Evolutionary conservation across 2,888 invertebrate species (phyloP).

Genomic region (Tribolium freemani): DNA sequence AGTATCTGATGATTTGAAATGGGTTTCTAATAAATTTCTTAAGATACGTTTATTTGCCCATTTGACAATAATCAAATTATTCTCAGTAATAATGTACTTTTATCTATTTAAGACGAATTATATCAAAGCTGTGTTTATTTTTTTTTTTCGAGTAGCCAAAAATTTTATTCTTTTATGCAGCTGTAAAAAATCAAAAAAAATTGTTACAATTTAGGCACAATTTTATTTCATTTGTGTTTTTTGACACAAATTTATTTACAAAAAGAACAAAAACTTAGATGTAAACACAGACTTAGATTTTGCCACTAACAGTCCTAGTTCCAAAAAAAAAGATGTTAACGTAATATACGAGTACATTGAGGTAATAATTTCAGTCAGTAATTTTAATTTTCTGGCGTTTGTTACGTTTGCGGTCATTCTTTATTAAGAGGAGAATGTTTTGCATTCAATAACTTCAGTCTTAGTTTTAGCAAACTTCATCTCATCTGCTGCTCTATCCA

Average conservation of each 20-base stretch:
- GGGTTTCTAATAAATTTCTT: slow-evolving; percentile 8
- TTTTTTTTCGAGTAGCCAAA: neutral
- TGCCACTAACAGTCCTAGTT: too few relatives aligned
- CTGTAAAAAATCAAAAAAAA: too few relatives aligned
- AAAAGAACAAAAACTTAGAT: too few relatives aligned
- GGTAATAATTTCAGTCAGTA: neutral
- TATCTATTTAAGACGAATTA: slow-evolving; percentile 18
- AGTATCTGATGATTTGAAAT: slow-evolving; percentile 4
- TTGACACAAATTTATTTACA: too few relatives aligned
- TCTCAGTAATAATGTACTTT: slow-evolving; percentile 12
- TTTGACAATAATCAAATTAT: slow-evolving; percentile 2
- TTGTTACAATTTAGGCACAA: neutral
- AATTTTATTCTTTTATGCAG: neutral
- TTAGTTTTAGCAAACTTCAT: neutral
- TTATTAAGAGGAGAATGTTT: neutral
- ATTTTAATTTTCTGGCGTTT: neutral
- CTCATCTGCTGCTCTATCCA: slow-evolving; percentile 71
- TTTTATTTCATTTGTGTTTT: too few relatives aligned
- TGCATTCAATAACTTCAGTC: neutral
- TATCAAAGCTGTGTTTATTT: slow-evolving; percentile 2
- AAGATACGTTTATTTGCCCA: neutral
- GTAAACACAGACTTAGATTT: too few relatives aligned
- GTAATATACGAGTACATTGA: too few relatives aligned
- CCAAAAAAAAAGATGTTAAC: too few relatives aligned
- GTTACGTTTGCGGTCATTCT: neutral